These are phyloP conservation scores for Icerya purchasi DNA, from an alignment of 2,888 invertebrate genomes.

Conservation along the genomic window DNA sequence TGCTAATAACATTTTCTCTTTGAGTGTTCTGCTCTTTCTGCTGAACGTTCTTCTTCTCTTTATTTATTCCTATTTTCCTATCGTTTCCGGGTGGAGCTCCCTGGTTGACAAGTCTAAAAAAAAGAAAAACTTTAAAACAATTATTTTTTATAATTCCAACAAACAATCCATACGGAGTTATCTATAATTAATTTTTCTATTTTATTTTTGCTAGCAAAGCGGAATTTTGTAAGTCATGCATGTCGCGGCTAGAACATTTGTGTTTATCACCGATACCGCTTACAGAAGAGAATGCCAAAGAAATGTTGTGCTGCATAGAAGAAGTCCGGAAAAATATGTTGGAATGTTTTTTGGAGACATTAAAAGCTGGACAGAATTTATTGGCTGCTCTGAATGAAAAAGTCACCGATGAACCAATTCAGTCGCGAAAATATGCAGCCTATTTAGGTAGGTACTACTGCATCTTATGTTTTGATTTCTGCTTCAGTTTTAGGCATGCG, in stretches of 20 bases:
- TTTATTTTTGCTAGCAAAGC: conserved; percentile 30
- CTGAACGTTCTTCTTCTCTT: too few relatives aligned
- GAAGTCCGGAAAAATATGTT: conserved; percentile 48
- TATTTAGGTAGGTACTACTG: too few relatives aligned
- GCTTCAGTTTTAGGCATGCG: too few relatives aligned
- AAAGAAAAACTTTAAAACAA: not conserved
- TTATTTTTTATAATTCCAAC: not conserved
- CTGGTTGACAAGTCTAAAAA: not conserved
- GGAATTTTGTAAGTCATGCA: conserved; percentile 42
- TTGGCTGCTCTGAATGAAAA: conserved; percentile 51
- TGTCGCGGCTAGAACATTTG: conserved; percentile 43
- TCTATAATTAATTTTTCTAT: not conserved
- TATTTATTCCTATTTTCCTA: too few relatives aligned
- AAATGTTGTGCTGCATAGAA: conserved; percentile 44
- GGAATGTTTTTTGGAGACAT: conserved; percentile 53
- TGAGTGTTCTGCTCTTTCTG: too few relatives aligned
- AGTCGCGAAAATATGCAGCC: conserved; percentile 55
- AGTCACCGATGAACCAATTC: conserved; percentile 48
- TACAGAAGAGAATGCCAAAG: conserved; percentile 48
- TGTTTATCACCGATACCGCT: conserved; percentile 44
- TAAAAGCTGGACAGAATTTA: conserved; percentile 55
- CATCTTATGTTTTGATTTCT: too few relatives aligned
- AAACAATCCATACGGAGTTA: not conserved
- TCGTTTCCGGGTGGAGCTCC: too few relatives aligned
- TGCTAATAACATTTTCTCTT: too few relatives aligned